Conservation (phyloP, 35 echinoderm and acorn worm species). For the Apostichopus japonicus region DNA sequence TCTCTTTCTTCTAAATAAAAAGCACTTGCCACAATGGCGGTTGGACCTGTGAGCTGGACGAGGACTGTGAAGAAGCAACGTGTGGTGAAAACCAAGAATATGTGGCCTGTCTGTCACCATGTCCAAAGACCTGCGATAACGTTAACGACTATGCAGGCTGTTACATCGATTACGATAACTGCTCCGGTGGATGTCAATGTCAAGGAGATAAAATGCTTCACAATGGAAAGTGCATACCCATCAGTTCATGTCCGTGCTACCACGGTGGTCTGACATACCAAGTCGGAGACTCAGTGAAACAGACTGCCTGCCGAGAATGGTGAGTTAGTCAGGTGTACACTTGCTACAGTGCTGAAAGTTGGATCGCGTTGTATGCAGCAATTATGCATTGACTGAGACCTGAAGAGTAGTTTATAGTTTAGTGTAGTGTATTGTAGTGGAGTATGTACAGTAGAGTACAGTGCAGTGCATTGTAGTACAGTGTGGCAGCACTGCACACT, state of each 20-base stretch:
- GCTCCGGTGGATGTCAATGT: conserved; percentile 66
- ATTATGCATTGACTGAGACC: too few species aligned
- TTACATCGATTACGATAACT: conserved; percentile 18
- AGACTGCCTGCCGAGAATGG: conserved; percentile 8
- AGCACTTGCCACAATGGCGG: conserved; percentile 64
- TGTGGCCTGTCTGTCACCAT: conserved; percentile 55
- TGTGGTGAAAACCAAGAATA: conserved; percentile 67
- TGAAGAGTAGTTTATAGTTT: too few species aligned
- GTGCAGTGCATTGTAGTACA: too few species aligned
- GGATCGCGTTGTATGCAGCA: too few species aligned
- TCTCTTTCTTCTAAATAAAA: background rate
- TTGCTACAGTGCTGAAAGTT: too few species aligned
- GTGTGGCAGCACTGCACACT: too few species aligned
- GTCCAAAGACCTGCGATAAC: conserved; percentile 65
- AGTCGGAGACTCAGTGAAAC: conserved; percentile 30
- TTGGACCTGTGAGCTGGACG: conserved; percentile 59
- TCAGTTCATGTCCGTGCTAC: conserved; percentile 72
- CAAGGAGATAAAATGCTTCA: conserved; percentile 35
- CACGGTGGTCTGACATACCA: conserved; percentile 66
- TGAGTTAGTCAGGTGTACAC: background rate
- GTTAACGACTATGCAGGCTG: conserved; percentile 71
- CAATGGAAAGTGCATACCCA: conserved; percentile 27
- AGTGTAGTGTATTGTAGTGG: too few species aligned
- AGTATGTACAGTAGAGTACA: too few species aligned
- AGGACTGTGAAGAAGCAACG: conserved; percentile 49